Evolutionary conservation across 2,113 vertebrate genomes (phyloP).

Genomic region (Barnardius zonarius): DNA sequence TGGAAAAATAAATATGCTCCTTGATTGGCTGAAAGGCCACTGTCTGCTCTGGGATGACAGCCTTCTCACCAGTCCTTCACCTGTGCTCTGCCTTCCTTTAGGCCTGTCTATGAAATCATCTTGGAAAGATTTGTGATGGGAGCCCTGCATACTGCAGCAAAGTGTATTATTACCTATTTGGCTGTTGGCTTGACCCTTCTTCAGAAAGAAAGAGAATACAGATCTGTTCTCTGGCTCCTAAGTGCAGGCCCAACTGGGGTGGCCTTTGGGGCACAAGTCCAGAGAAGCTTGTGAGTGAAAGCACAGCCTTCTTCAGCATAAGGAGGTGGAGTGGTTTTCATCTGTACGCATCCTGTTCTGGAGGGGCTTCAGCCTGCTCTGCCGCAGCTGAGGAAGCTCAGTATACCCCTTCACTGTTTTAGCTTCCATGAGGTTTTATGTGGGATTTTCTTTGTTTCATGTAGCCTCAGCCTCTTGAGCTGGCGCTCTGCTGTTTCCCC

Average conservation of each 20-base stretch:
- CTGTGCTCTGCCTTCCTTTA: neutral
- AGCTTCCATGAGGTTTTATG: neutral
- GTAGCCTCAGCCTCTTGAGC: neutral
- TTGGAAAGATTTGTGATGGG: neutral
- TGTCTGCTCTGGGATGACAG: neutral
- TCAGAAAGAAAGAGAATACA: neutral
- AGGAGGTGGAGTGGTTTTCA: fast-evolving
- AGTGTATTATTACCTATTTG: neutral
- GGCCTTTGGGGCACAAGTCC: neutral
- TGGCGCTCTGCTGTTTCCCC: neutral
- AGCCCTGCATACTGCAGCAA: neutral
- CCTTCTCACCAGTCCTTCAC: neutral
- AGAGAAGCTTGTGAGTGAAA: neutral
- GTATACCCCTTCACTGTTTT: neutral
- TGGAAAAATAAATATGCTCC: neutral
- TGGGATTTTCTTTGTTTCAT: neutral
- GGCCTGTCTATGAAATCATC: neutral
- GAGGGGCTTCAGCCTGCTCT: neutral
- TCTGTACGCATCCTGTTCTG: neutral
- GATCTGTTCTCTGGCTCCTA: neutral
- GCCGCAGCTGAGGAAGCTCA: neutral
- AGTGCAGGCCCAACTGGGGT: fast-evolving
- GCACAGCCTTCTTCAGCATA: neutral
- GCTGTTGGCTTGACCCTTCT: neutral
- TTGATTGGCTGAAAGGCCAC: neutral